A percentile compares a stretch with the other conserved stretches of the same genome.
Conservation (phyloP, 2,797 vertebrate genomes). For the Tinamus major region DNA sequence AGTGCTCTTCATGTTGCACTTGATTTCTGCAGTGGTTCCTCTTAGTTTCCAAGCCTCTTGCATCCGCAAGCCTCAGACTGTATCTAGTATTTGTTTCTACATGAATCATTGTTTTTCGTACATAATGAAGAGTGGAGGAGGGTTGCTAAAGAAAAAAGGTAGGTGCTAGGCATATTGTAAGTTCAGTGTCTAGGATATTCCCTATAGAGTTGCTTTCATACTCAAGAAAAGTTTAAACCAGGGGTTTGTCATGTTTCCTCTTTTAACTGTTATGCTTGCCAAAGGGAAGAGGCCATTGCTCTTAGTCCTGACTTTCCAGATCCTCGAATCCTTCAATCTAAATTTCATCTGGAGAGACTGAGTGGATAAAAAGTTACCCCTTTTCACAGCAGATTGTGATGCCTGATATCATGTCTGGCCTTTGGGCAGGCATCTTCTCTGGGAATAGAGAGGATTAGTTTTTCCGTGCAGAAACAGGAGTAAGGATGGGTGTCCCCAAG, state of each 20-base stretch:
- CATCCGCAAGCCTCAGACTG: not conserved
- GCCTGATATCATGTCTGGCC: not conserved
- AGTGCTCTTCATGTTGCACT: not conserved
- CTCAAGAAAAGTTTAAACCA: not conserved
- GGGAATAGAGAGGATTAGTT: not conserved
- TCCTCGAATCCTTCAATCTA: not conserved
- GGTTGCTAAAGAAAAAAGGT: not conserved
- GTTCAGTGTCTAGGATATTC: not conserved
- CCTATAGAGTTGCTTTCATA: not conserved
- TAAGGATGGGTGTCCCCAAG: not conserved
- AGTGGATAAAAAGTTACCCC: not conserved
- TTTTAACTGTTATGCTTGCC: not conserved
- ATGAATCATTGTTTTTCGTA: not conserved
- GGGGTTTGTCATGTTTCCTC: not conserved
- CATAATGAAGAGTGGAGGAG: not conserved
- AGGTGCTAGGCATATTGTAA: not conserved
- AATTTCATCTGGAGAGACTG: not conserved
- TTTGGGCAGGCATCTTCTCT: not conserved
- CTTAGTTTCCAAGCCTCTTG: not conserved
- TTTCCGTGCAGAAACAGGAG: too few species aligned
- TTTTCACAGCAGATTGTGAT: not conserved
- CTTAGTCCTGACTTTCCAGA: not conserved
- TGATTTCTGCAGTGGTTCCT: not conserved
- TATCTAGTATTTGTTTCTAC: constrained; percentile 6
- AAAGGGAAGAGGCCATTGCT: not conserved